Percentiles rank a stretch among this genome's conserved stretches.
phyloP scores from a whole-genome alignment of 2,113 vertebrate genomes.

The Poecile atricapillus region DNA sequence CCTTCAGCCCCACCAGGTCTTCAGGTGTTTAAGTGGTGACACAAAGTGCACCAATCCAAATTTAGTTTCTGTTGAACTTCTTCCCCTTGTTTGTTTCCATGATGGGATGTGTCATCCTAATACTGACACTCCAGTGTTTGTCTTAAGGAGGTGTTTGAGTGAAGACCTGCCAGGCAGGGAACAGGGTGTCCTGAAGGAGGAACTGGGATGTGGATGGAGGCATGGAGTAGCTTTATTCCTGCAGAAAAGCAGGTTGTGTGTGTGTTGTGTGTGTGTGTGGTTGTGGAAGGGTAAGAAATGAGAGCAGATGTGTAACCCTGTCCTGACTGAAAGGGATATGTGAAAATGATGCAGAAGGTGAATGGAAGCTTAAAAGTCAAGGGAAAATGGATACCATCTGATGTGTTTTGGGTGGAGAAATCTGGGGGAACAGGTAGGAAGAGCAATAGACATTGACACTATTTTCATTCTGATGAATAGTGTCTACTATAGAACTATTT shows the following conservation, averaged over 20 bases:
- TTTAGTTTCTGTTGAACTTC: not conserved
- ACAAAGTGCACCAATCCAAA: not conserved
- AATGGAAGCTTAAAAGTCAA: not conserved
- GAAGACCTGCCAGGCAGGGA: not conserved
- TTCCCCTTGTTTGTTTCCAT: not conserved
- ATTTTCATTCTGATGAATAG: not conserved
- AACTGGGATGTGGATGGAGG: not conserved
- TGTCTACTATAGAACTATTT: not conserved
- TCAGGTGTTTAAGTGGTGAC: not conserved
- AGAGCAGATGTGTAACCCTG: not conserved
- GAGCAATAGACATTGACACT: not conserved
- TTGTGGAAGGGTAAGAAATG: not conserved
- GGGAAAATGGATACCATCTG: not conserved
- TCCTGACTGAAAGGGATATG: not conserved
- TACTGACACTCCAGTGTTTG: not conserved
- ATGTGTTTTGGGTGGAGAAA: not conserved
- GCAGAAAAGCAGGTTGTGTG: too few relatives aligned
- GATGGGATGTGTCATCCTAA: not conserved
- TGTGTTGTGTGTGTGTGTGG: too few relatives aligned
- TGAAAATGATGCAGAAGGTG: not conserved
- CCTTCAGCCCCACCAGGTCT: not conserved
- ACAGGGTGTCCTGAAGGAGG: not conserved
- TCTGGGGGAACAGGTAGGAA: not conserved
- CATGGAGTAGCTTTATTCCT: not conserved
- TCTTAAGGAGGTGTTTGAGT: not conserved